Percentiles rank a stretch among this genome's conserved stretches.
These are phyloP conservation scores for Eulemur rufifrons DNA, from an alignment of 2,113 vertebrate species.

Conservation along the genomic window DNA sequence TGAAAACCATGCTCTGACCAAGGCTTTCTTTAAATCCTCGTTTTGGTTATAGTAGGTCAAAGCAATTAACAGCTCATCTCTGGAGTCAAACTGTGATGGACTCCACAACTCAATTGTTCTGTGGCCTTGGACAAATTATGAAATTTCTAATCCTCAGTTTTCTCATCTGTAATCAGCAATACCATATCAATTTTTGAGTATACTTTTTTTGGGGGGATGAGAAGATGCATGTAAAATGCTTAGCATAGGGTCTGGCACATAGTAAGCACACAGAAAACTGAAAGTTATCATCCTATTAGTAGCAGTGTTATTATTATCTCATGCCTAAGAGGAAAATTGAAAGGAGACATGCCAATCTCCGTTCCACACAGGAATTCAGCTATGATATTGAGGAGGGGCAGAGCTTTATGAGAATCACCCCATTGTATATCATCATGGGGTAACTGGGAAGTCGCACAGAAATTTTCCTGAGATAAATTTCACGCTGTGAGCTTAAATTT, in stretches of 20 bases:
- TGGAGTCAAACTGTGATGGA: background rate
- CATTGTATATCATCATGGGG: background rate
- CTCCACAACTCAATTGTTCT: no score
- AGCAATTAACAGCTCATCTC: background rate
- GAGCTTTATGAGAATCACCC: rapidly evolving
- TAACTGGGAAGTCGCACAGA: background rate
- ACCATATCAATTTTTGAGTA: background rate
- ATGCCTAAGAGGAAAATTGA: rapidly evolving
- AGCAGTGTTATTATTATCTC: background rate
- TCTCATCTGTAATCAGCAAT: background rate
- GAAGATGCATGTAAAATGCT: background rate
- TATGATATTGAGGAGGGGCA: rapidly evolving
- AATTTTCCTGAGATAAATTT: background rate
- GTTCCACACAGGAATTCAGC: background rate
- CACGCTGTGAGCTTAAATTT: background rate
- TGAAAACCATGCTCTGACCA: background rate
- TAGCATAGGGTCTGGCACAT: rapidly evolving
- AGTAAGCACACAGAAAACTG: no score
- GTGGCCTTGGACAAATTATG: background rate
- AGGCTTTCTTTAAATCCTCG: background rate
- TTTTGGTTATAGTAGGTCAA: background rate
- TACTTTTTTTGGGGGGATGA: background rate
- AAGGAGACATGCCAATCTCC: rapidly evolving
- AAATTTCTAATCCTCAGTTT: background rate
- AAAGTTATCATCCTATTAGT: rapidly evolving